Evolutionary conservation across 2,113 vertebrate genomes (phyloP).

Genomic region (Takifugu bimaculatus): DNA sequence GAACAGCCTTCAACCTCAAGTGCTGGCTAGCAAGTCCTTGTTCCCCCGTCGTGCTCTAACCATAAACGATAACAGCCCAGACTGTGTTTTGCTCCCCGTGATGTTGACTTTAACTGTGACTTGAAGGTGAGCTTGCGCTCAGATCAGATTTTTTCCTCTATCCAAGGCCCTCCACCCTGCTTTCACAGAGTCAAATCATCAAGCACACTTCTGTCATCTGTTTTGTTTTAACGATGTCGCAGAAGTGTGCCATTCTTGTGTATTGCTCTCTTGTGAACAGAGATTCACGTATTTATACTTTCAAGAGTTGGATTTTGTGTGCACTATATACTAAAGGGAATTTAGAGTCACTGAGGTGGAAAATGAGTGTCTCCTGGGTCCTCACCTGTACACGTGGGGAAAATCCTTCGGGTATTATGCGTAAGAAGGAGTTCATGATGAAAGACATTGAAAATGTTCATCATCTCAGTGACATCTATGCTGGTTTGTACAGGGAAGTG

Average conservation of each 20-base stretch:
- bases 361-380: conserved; percentile 38
- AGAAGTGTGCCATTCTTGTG: background rate
- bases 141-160: conserved; percentile 25
- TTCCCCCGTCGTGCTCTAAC: conserved; percentile 31
- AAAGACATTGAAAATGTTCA: too few species aligned
- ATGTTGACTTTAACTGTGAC: conserved; percentile 56
- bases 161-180: conserved; percentile 10
- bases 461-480: too few species aligned
- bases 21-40: conserved; percentile 50
- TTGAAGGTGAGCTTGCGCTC: conserved; percentile 17
- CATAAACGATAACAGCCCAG: conserved; percentile 52
- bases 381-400: conserved; percentile 28
- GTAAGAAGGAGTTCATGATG: too few species aligned
- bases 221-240: conserved; percentile 10
- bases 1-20: conserved; percentile 47
- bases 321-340: background rate
- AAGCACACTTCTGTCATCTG: background rate
- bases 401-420: too few species aligned
- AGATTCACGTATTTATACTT: too few species aligned
- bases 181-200: conserved; percentile 2
- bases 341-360: conserved; percentile 41
- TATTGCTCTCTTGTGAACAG: background rate
- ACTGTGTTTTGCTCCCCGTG: conserved; percentile 38
- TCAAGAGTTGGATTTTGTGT: too few species aligned
- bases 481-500: background rate